Evolutionary conservation across 2,113 vertebrate genomes (phyloP), one percentile per base, ranked within the genome.

Genomic region (Aythya baeri): DNA sequence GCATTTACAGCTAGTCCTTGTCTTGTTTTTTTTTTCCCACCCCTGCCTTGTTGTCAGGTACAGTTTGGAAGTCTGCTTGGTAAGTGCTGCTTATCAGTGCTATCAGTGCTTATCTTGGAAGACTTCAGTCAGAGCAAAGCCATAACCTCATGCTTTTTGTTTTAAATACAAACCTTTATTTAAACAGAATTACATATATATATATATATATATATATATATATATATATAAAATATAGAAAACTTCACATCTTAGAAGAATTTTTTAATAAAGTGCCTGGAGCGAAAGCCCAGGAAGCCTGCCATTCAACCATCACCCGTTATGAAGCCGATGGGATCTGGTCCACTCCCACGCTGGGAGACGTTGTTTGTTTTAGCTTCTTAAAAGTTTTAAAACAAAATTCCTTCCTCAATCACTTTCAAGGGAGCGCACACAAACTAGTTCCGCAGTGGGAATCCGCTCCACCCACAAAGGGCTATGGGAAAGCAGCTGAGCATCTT

Each of bases 361-460:
- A 81, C 36, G 16, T 14, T 65, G 76, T 71, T 96, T 88, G 73
- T 3, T 92, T 82, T 63, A 89, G 77, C 71, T 84, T 93, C 66
- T 71, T 93, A 20, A 54, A 93, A 84, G 73, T 91, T 93, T 92
- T 66, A 84, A 82, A 91, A 58, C 50, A 93, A 62, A 94, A 87
- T 79, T 89, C 70, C 26, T 83, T 79, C 81, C 44, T 73, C 77
- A 68, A 7, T 59, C 74, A 75, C 52, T 85, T 89, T 17, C 54
- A 76, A 89, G 83, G 55, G 61, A 92, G 59, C 1, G 0, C 38
- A 89, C 22, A 85, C 62, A 87, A 92, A 66, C 57, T 27, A 79
- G 54, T 8, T 75, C 13, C 79, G 57, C 76, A 58, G 72, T 36
- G 34, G 75, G 83, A 84, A 89, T 44, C 41, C 2, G 6, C 49